Evolutionary conservation across 2,113 vertebrate genomes (phyloP).

Genomic region (Platichthys stellatus): DNA sequence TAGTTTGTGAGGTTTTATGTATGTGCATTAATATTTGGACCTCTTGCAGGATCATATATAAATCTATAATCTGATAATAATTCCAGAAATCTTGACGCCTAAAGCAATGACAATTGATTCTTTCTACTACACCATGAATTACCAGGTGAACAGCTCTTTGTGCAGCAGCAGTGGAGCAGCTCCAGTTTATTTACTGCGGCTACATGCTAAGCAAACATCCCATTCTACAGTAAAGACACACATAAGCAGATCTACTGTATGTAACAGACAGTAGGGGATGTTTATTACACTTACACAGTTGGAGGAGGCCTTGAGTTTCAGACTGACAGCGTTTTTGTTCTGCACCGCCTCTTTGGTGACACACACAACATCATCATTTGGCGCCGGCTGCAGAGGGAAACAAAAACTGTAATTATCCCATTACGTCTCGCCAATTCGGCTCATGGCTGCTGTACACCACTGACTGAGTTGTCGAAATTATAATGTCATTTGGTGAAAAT

Average conservation of each 20-base stretch:
- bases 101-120: too few relatives aligned
- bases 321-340: slow-evolving; percentile 74
- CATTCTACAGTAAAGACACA: not conserved
- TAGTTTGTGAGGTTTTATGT: too few relatives aligned
- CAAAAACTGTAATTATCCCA: slow-evolving; percentile 4
- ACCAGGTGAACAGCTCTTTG: too few relatives aligned
- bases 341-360: slow-evolving; percentile 69
- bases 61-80: too few relatives aligned
- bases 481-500: not conserved
- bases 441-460: not conserved
- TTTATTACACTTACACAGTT: slow-evolving; percentile 76
- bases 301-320: slow-evolving; percentile 72
- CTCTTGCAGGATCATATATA: too few relatives aligned
- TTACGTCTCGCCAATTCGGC: accelerated
- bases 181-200: too few relatives aligned
- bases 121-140: too few relatives aligned
- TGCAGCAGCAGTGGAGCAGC: too few relatives aligned
- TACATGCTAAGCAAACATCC: not conserved
- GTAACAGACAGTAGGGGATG: not conserved
- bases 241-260: not conserved
- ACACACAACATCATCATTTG: slow-evolving; percentile 69
- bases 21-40: too few relatives aligned
- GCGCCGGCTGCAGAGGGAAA: slow-evolving; percentile 52
- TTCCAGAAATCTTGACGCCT: too few relatives aligned
- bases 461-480: not conserved